A percentile compares a stretch with the other conserved stretches of the same genome.
Conservation (phyloP, 2,888 invertebrate species). For the Lamproptera curius region DNA sequence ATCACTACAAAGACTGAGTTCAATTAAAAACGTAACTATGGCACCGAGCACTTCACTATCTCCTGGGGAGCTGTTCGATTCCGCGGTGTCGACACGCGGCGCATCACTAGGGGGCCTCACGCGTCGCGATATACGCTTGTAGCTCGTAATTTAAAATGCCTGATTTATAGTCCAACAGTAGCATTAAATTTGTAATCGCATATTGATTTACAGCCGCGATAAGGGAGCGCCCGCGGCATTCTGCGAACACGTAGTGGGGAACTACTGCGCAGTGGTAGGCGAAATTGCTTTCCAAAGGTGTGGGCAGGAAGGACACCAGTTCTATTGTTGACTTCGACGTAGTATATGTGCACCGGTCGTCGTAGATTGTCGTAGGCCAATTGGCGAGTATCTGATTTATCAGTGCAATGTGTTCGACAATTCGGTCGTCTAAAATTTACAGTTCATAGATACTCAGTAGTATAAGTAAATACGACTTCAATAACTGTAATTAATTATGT, state of each 20-base stretch:
- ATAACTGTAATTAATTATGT: too few species aligned
- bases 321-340: too few species aligned
- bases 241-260: constrained; percentile 48
- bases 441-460: too few species aligned
- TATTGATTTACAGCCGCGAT: constrained; percentile 76
- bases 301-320: too few species aligned
- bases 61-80: constrained; percentile 39
- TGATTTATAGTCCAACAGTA: constrained; percentile 77
- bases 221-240: constrained; percentile 67
- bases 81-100: constrained; percentile 70
- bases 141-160: constrained; percentile 75
- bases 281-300: constrained; percentile 56
- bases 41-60: constrained; percentile 20
- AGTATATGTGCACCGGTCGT: too few species aligned
- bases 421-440: too few species aligned
- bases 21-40: neutral
- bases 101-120: constrained; percentile 76
- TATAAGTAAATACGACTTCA: too few species aligned
- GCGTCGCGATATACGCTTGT: constrained; percentile 68
- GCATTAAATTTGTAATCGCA: constrained; percentile 79
- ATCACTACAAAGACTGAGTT: neutral
- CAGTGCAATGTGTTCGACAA: too few species aligned
- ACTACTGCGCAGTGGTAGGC: constrained; percentile 45
- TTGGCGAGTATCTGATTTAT: too few species aligned
- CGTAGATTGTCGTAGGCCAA: too few species aligned